phyloP scores from a whole-genome alignment of 1,140 invertebrate species.

The Caenorhabditis inopinata region DNA sequence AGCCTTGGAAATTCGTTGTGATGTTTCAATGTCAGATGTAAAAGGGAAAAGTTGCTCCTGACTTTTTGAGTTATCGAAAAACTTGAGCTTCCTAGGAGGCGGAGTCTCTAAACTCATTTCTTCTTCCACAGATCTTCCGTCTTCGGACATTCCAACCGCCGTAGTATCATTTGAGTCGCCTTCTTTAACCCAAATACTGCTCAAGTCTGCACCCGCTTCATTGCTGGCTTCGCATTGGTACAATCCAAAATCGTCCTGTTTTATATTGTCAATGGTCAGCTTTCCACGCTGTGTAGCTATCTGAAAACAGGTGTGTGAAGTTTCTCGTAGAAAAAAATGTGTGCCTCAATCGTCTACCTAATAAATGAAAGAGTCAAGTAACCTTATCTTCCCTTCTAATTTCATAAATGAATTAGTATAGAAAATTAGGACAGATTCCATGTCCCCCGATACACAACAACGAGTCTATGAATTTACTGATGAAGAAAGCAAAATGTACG shows the following conservation, averaged over 20 bases:
- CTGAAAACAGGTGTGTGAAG: too few relatives aligned
- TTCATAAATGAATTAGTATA: too few relatives aligned
- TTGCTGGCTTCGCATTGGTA: constrained; percentile 90
- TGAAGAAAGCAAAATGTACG: too few relatives aligned
- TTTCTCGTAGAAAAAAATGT: too few relatives aligned
- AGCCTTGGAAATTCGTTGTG: neutral
- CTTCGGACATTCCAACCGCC: constrained; percentile 20
- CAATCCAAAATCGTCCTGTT: constrained; percentile 84
- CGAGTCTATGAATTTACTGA: too few relatives aligned
- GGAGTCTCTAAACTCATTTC: neutral
- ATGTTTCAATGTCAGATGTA: neutral
- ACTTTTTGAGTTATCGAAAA: constrained; percentile 7
- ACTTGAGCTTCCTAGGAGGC: constrained; percentile 11
- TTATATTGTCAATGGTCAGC: constrained; percentile 78
- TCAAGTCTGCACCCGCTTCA: constrained; percentile 82
- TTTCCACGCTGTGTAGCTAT: constrained; percentile 71
- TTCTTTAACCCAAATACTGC: constrained; percentile 86
- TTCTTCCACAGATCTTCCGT: neutral
- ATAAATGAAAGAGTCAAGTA: too few relatives aligned
- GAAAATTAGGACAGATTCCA: too few relatives aligned
- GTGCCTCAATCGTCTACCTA: too few relatives aligned
- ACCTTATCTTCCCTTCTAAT: too few relatives aligned
- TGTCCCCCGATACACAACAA: too few relatives aligned
- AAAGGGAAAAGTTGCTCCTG: neutral
- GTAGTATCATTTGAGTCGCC: constrained; percentile 76